A percentile compares a stretch with the other conserved stretches of the same genome.
Conservation (phyloP, 2,797 vertebrate species). For the Crax fasciolata region DNA sequence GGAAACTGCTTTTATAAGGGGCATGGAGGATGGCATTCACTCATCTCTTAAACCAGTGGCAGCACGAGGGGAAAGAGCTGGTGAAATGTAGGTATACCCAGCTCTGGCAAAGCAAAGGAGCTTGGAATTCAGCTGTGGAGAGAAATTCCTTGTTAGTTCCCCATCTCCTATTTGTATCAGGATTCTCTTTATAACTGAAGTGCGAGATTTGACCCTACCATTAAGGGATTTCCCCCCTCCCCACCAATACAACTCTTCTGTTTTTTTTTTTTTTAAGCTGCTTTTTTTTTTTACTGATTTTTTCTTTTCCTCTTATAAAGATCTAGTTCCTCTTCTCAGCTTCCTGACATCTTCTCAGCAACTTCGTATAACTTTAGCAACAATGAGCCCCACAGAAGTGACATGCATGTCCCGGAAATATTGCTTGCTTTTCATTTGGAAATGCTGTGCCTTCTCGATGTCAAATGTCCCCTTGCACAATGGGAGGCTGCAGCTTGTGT, state of each 20-base stretch:
- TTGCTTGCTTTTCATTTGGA: not conserved
- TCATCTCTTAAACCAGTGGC: not conserved
- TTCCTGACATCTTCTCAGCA: not conserved
- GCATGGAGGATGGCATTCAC: not conserved
- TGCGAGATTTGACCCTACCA: not conserved
- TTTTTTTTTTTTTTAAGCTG: not conserved
- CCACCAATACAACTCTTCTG: not conserved
- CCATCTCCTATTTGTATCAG: not conserved
- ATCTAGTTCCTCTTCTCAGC: conserved; percentile 38
- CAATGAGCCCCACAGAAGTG: not conserved
- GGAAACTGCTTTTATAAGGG: not conserved
- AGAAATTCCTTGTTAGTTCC: not conserved
- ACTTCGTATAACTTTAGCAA: not conserved
- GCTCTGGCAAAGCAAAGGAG: not conserved
- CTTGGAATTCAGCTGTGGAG: not conserved
- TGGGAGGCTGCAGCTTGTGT: not conserved
- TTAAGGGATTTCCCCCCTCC: not conserved
- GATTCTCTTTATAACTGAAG: not conserved
- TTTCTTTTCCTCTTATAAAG: not conserved
- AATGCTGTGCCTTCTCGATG: not conserved
- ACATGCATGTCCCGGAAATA: not conserved
- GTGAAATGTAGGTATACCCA: not conserved
- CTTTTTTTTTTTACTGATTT: not conserved
- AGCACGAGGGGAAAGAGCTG: not conserved
- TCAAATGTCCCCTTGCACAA: not conserved